Base-by-base conservation (phyloP, 37 sponge, comb jelly and placozoan species). In the Aphrocallistes beatrix region DNA sequence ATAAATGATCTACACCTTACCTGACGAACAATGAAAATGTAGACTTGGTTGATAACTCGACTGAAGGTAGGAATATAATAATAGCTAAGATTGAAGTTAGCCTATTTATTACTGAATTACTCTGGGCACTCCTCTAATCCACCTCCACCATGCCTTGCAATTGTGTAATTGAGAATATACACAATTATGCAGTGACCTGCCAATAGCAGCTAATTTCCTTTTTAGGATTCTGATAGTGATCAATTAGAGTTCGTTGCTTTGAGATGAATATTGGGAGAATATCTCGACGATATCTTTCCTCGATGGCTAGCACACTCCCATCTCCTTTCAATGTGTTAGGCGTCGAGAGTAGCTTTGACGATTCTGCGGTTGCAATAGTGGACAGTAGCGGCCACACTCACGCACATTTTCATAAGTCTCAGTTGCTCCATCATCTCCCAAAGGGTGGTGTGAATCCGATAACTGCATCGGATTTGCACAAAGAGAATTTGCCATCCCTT, bases 291-390 rank as follows among this genome's bases (percentile, higher is more conserved):
- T 30, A 13, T 60, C 75, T 60, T 6, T 60, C 75, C 75, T 60
- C 25, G 32, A 3, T 60, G 3, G 3, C 21, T 6, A 60, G 34
- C n/a, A 13, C 75, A 3, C 34, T 60, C 28, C 75, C 75, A 13
- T 19, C 21, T 60, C 69, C 49, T 86, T 38, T 81, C 3, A 48
- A 36, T 51, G 85, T 93, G 32, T 82, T 95, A 37, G 95, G 95
- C 28, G 85, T 95, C 0, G 95, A 95, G 88, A 91, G 85, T 60
- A 95, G 95, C 83, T 92, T 88, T 34, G 95, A 95, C 39, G 93
- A 93, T 36, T 93, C 93, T 9, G 91, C 85, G 17, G 93, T 88
- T 40, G 95, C 86, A 13, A 85, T 95, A 39, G 85, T 95, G 10
- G 42, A 87, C 16, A 83, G 81, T 23, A 6, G 21, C 9, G 88